These are phyloP conservation scores for Sciurus vulgaris DNA, from an alignment of 2,797 vertebrate species.

Conservation along the genomic window DNA sequence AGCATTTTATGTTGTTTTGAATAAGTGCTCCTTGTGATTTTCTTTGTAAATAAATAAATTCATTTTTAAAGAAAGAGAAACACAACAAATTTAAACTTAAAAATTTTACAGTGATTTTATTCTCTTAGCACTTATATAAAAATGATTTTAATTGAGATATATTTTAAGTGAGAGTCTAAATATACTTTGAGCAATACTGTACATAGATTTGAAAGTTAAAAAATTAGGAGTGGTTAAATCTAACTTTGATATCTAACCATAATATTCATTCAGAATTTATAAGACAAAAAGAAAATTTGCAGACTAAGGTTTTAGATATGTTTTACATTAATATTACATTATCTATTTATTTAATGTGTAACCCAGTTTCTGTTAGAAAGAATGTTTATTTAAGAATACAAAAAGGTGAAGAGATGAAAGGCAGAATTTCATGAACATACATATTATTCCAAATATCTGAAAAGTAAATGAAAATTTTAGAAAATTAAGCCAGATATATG, in stretches of 20 bases:
- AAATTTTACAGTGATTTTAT: background rate
- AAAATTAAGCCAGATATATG: background rate
- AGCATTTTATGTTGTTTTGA: background rate
- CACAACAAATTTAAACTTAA: background rate
- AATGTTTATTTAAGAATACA: background rate
- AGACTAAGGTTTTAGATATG: background rate
- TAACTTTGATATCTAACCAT: background rate
- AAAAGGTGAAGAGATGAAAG: background rate
- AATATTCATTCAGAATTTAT: background rate
- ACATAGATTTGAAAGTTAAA: background rate
- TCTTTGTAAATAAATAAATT: background rate
- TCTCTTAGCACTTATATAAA: background rate
- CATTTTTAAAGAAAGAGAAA: background rate
- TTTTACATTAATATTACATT: background rate
- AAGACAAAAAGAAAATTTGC: background rate
- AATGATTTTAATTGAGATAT: background rate
- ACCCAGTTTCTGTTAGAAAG: background rate
- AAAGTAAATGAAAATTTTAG: background rate
- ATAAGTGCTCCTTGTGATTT: background rate
- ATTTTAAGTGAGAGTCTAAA: background rate
- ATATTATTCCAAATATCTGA: background rate
- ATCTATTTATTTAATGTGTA: background rate
- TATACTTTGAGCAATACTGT: background rate
- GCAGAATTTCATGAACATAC: background rate
- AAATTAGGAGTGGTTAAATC: accelerated